These are phyloP conservation scores for Hypselothyrea guttata DNA, from an alignment of 2,888 invertebrate genomes.

Conservation along the genomic window DNA sequence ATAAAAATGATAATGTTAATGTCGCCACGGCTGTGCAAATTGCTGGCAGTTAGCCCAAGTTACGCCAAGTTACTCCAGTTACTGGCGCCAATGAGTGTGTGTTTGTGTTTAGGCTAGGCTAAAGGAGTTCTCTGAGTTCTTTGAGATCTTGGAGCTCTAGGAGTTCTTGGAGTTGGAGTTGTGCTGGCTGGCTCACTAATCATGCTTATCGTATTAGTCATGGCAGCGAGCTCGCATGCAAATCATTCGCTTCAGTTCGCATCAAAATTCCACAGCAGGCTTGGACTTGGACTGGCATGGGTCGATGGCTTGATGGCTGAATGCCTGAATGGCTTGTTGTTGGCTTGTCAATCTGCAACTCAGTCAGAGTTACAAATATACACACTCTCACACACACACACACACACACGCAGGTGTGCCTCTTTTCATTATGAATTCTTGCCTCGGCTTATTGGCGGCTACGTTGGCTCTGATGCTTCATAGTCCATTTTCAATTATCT, in stretches of 20 bases:
- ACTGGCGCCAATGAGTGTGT: slow-evolving; percentile 9
- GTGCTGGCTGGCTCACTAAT: slow-evolving; percentile 55
- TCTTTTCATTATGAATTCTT: slow-evolving; percentile 68
- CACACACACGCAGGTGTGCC: slow-evolving; percentile 38
- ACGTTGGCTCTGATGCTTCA: slow-evolving; percentile 49
- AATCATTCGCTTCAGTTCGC: slow-evolving; percentile 69
- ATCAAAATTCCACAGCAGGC: slow-evolving; percentile 66
- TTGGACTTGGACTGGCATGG: slow-evolving; percentile 29
- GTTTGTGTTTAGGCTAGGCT: slow-evolving; percentile 9
- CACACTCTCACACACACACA: slow-evolving; percentile 31
- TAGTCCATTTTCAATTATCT: slow-evolving; percentile 77
- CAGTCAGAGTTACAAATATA: slow-evolving; percentile 30
- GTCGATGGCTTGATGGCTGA: slow-evolving; percentile 41
- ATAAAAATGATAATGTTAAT: slow-evolving; percentile 62
- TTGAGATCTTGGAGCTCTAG: too few species aligned
- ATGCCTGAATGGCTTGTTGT: slow-evolving; percentile 27
- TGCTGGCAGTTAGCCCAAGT: slow-evolving; percentile 61
- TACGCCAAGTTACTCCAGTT: slow-evolving; percentile 30
- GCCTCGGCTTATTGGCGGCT: slow-evolving; percentile 47
- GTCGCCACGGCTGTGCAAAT: slow-evolving; percentile 61
- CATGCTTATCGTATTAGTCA: slow-evolving; percentile 77
- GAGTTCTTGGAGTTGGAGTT: too few species aligned
- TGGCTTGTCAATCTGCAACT: slow-evolving; percentile 65
- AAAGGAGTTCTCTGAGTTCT: too few species aligned
- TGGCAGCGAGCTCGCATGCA: slow-evolving; percentile 69